Base-by-base conservation (phyloP, 2,888 invertebrate species). In the Spodoptera littoralis region DNA sequence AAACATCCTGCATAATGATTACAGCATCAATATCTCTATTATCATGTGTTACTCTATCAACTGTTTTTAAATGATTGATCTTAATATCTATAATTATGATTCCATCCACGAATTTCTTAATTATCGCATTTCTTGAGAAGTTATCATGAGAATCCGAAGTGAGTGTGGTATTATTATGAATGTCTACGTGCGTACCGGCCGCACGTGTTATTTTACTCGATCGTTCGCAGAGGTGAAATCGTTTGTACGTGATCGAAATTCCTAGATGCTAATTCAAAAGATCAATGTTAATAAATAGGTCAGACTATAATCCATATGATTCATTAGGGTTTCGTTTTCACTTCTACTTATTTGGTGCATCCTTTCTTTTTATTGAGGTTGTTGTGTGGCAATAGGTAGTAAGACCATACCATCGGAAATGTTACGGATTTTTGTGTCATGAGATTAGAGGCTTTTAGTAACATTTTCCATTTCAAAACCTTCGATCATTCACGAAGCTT, bases 191-290 rank as follows among this genome's bases (percentile, higher is more conserved):
- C 79, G 69, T 79, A 74, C 41, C 22, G 5, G 13, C 27, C 44
- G 54, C 64, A 72, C 69, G 72, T 72, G 70, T 64, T 61, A n/a
- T 61, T 71, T 65, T 55, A 6, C 42, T 44, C 45, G 30, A 44
- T 18, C 58, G 12, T 72, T 63, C 27, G 43, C 43, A 57, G 45
- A 52, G 53, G 78, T 71, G 79, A 80, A 79, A 79, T 76, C 65
- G 61, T 49, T 30, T 5, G 53, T 45, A 79, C 79, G 80, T 79
- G 80, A 69, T 67, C 58, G 50, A 63, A 58, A 79, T 79, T 66
- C 52, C 27, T 60, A 50, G 36, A 48, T 36, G 51, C 54, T 72
- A 70, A 76, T 71, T 76, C 61, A 58, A 43, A 56, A 66, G 56
- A 73, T 73, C 60, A 65, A 69, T 69, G 51, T 46, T 41, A 52